phyloP scores from a whole-genome alignment of 2,797 vertebrate genomes.

The Echiichthys vipera region DNA sequence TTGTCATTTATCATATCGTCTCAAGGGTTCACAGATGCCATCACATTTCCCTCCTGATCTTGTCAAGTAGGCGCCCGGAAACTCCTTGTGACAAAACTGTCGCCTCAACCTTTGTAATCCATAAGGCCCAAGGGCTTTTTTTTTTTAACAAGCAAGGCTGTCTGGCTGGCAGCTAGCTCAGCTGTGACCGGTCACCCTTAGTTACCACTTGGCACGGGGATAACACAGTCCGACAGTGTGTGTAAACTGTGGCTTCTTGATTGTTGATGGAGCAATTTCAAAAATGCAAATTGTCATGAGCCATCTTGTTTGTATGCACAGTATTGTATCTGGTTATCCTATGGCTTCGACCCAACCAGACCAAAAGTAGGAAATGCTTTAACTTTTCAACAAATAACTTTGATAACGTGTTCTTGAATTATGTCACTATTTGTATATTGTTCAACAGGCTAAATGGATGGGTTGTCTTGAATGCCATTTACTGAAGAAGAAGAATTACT shows the following conservation, averaged over 20 bases:
- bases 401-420: not conserved
- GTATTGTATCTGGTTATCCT: not conserved
- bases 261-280: slow-evolving; percentile 37
- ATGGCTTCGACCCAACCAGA: not conserved
- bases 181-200: slow-evolving; percentile 72
- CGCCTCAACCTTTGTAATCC: slow-evolving; percentile 53
- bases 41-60: slow-evolving; percentile 45
- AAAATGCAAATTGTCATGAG: slow-evolving; percentile 17
- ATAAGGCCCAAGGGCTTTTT: slow-evolving; percentile 44
- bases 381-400: not conserved
- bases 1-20: slow-evolving; percentile 60
- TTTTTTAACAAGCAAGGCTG: slow-evolving; percentile 51
- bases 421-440: not conserved
- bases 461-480: not conserved
- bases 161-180: slow-evolving; percentile 66
- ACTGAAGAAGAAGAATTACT: too few species aligned
- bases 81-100: slow-evolving; percentile 67
- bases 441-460: not conserved
- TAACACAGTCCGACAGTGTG: slow-evolving; percentile 46
- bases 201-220: slow-evolving; percentile 49
- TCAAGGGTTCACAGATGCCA: slow-evolving; percentile 58
- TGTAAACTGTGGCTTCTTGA: slow-evolving; percentile 13
- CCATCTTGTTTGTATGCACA: not conserved
- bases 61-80: slow-evolving; percentile 60
- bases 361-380: not conserved